Percentiles rank a stretch among this genome's conserved stretches.
Conservation (phyloP, 1,140 invertebrate genomes). For the Brachionus paranguensis region DNA sequence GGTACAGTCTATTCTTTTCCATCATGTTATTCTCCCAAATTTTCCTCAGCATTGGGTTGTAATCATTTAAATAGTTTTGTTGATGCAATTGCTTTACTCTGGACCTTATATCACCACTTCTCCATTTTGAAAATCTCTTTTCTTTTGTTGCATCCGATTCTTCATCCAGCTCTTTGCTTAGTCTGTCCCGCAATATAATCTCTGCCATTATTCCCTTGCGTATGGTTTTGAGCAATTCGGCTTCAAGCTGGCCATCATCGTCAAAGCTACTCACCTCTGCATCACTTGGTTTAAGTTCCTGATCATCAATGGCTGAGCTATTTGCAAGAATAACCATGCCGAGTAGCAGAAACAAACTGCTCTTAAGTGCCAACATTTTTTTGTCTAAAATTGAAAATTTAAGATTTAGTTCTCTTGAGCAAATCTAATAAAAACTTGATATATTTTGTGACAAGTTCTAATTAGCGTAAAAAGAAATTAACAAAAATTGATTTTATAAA, state of each 20-base stretch:
- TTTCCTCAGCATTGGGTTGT: conserved; percentile 11
- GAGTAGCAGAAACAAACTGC: background rate
- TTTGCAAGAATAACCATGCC: background rate
- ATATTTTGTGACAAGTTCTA: background rate
- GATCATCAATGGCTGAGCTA: background rate
- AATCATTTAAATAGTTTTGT: background rate
- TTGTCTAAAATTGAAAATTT: background rate
- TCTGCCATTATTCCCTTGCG: conserved; percentile 1
- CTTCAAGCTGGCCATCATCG: background rate
- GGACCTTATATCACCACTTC: conserved; percentile 10
- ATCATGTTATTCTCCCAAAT: conserved; percentile 38
- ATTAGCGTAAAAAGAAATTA: background rate
- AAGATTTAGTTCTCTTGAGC: background rate
- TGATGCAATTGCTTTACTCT: conserved; percentile 4
- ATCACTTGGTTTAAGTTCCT: background rate
- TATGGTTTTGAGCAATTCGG: background rate
- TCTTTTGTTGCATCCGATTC: background rate
- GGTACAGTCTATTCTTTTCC: conserved; percentile 25
- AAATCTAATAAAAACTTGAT: background rate
- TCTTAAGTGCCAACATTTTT: background rate
- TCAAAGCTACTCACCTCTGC: background rate
- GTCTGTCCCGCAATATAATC: background rate
- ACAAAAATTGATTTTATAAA: conserved; percentile 5
- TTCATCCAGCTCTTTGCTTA: background rate
- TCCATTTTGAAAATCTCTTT: conserved; percentile 29